Evolutionary conservation across 1,140 invertebrate genomes (phyloP).

Genomic region (Trachelipus rathkii): DNA sequence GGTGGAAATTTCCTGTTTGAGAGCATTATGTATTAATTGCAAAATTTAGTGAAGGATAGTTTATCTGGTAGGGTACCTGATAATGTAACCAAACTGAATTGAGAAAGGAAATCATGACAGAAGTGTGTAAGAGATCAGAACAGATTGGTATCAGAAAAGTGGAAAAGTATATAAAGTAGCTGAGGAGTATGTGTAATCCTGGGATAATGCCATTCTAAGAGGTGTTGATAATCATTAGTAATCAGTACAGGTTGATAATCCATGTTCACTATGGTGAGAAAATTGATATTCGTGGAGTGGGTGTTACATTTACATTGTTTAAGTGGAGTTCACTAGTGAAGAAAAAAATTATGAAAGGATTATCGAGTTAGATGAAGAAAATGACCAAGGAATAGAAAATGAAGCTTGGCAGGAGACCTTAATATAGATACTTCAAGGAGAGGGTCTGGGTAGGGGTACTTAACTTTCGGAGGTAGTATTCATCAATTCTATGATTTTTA

Average conservation of each 20-base stretch:
- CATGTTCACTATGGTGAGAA: neutral
- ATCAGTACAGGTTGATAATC: neutral
- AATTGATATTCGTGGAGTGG: neutral
- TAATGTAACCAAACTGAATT: neutral
- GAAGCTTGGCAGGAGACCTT: no score
- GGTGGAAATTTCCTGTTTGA: neutral
- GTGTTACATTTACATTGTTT: constrained; percentile 1
- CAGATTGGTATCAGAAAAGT: neutral
- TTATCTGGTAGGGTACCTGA: neutral
- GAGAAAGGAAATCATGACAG: neutral
- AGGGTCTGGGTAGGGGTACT: no score
- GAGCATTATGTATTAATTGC: neutral
- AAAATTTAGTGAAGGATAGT: neutral
- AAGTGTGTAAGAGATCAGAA: neutral
- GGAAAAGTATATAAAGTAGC: neutral
- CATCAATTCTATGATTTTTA: no score
- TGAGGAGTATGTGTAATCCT: neutral
- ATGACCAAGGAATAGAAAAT: no score
- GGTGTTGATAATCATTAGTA: constrained; percentile 5
- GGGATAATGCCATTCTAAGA: neutral
- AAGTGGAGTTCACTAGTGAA: neutral
- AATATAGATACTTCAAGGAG: no score
- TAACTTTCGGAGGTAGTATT: no score
- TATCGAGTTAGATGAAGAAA: no score
- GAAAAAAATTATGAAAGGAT: no score